Base-by-base conservation (phyloP, 2,888 invertebrate genomes). In the Archaeoteleia sp. region DNA sequence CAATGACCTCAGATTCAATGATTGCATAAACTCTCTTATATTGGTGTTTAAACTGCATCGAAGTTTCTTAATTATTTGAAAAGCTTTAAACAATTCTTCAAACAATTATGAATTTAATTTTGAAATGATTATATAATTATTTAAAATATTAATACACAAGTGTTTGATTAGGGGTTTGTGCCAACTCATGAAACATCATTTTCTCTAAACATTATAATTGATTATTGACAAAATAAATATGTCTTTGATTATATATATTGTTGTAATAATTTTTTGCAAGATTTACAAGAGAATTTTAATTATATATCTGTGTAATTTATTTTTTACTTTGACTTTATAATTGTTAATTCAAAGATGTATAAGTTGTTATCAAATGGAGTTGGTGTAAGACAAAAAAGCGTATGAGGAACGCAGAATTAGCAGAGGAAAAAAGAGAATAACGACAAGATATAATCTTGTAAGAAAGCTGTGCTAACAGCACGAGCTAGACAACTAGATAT, bases 1-100 rank as follows among this genome's bases (percentile, higher is more conserved):
- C 53, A 62, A 62, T 62, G 58, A 67, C 62, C 51, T 46, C 48
- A 54, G 37, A 32, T 37, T 37, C 20, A 58, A 43, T 43, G 39
- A 55, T 30, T 45, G 30, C 32, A 37, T 14, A 14, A 17, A 34
- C 8, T 34, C 23, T 25, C 12, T 34, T 9, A 29, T 45, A 29
- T 54, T 35, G 46, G 39, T 45, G 46, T 43, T 54, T 35, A 15
- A 43, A 43, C 43, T 27, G 12, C 3, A 12, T 29, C 43, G 43
- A 35, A 43, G 35, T 25, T 14, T 53, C 30, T 30, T 32, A 10
- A 42, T 15, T 7, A 35, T 35, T 35, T 35, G 10, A 29, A 7
- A n/a, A 7, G n/a, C n/a, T 9, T n/a, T 29, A n/a, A n/a, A n/a
- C n/a, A 23, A 5, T 23, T 23, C 7, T 23, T 23, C 23, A 23